phyloP scores from a whole-genome alignment of 2,797 vertebrate genomes.

The Rhynchonycteris naso region DNA sequence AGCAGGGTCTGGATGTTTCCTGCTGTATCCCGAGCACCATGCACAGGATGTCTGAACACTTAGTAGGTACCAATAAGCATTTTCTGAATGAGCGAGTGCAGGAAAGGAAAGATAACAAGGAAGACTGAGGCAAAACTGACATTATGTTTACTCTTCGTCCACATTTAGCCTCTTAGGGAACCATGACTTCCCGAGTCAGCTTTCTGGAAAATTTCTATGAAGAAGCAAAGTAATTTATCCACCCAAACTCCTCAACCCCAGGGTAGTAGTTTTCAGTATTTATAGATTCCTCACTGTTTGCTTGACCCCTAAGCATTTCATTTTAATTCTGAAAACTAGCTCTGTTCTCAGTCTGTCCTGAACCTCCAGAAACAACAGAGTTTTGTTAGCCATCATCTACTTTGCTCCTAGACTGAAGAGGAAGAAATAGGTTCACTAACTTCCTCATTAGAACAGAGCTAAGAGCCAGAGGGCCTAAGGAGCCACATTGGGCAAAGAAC shows the following conservation, averaged over 20 bases:
- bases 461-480: not conserved
- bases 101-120: not conserved
- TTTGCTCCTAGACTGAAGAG: not conserved
- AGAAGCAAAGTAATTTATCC: not conserved
- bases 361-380: not conserved
- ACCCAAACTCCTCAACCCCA: not conserved
- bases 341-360: not conserved
- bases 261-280: not conserved
- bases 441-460: not conserved
- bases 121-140: not conserved
- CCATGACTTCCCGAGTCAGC: not conserved
- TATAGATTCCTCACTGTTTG: not conserved
- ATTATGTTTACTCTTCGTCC: not conserved
- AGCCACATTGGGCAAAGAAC: not conserved
- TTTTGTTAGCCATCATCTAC: not conserved
- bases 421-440: not conserved
- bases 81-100: not conserved
- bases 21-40: not conserved
- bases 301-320: not conserved
- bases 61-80: not conserved
- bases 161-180: not conserved
- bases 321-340: not conserved
- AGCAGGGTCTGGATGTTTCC: not conserved
- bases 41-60: not conserved
- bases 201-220: slow-evolving; percentile 45